phyloP scores from a whole-genome alignment of 2,797 vertebrate species.

The Bradypus variegatus region DNA sequence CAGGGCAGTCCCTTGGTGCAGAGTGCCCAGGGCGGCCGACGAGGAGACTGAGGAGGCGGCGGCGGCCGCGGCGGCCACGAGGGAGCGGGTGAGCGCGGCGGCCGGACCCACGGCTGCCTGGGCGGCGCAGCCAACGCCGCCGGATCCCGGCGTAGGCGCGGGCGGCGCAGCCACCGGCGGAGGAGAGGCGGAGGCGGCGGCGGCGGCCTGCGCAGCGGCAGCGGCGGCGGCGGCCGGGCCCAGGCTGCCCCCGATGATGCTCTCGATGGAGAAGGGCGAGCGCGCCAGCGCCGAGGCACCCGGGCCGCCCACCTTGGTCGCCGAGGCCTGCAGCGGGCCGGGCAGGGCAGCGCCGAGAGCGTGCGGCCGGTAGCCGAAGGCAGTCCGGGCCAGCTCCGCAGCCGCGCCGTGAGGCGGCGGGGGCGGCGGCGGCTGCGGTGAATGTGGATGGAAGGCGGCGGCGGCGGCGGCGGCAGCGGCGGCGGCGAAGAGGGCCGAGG shows the following conservation, averaged over 20 bases:
- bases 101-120: slow-evolving; percentile 67
- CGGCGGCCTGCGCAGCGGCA: slow-evolving; percentile 78
- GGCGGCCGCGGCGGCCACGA: slow-evolving; percentile 72
- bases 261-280: slow-evolving; percentile 94
- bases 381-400: slow-evolving; percentile 82
- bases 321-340: slow-evolving; percentile 73
- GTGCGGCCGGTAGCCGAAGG: slow-evolving; percentile 78
- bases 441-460: slow-evolving; percentile 76
- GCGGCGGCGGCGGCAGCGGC: slow-evolving; percentile 75
- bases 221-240: slow-evolving; percentile 72
- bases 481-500: slow-evolving; percentile 87
- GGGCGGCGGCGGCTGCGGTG: slow-evolving; percentile 72
- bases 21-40: slow-evolving; percentile 74
- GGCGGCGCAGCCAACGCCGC: slow-evolving; percentile 69
- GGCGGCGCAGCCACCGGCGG: slow-evolving; percentile 65
- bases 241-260: slow-evolving; percentile 86
- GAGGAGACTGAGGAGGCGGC: slow-evolving; percentile 64
- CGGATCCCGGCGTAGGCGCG: slow-evolving; percentile 40
- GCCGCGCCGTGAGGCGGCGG: slow-evolving; percentile 81
- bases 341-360: slow-evolving; percentile 77
- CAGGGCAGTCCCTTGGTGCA: slow-evolving; percentile 77
- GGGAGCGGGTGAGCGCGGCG: slow-evolving; percentile 71
- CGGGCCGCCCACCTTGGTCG: slow-evolving; percentile 69
- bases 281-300: slow-evolving; percentile 63
- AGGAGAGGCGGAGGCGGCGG: slow-evolving; percentile 47